Conservation (phyloP, 1,140 invertebrate genomes). For the Macrocentrus cingulum region DNA sequence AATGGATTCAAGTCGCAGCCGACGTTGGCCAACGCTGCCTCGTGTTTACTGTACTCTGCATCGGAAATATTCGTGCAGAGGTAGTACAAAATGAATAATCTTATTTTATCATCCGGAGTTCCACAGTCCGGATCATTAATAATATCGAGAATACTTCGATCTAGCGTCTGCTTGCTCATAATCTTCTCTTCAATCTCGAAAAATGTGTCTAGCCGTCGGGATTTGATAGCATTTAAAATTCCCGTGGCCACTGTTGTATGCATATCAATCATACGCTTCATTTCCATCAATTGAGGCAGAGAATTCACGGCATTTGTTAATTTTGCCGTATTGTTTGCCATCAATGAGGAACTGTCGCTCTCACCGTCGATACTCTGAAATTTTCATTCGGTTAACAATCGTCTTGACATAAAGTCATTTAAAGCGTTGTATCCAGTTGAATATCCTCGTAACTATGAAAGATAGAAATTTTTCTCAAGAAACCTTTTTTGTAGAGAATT, state of each 20-base stretch:
- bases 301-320: constrained; percentile 94
- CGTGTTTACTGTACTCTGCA: constrained; percentile 80
- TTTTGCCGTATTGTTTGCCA: constrained; percentile 92
- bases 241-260: constrained; percentile 97
- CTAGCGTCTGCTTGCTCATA: constrained; percentile 79
- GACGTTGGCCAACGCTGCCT: constrained; percentile 73
- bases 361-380: constrained; percentile 74
- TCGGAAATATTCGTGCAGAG: constrained; percentile 83
- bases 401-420: too few relatives aligned
- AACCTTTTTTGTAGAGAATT: too few relatives aligned
- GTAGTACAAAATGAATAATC: constrained; percentile 94
- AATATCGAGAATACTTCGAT: constrained; percentile 77
- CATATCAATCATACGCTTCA: constrained; percentile 96
- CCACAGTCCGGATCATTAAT: constrained; percentile 85
- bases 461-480: too few relatives aligned
- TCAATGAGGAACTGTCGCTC: constrained; percentile 74
- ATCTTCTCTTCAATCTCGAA: constrained; percentile 99
- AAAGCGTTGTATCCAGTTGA: too few relatives aligned
- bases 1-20: constrained; percentile 85
- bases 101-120: constrained; percentile 88
- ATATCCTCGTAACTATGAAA: neutral
- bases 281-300: constrained; percentile 93
- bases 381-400: too few relatives aligned
- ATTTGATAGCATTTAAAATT: constrained; percentile 89
- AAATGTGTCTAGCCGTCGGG: constrained; percentile 88